These are phyloP conservation scores for Zosterops pallidus DNA, from an alignment of 2,113 vertebrate genomes.

Conservation along the genomic window DNA sequence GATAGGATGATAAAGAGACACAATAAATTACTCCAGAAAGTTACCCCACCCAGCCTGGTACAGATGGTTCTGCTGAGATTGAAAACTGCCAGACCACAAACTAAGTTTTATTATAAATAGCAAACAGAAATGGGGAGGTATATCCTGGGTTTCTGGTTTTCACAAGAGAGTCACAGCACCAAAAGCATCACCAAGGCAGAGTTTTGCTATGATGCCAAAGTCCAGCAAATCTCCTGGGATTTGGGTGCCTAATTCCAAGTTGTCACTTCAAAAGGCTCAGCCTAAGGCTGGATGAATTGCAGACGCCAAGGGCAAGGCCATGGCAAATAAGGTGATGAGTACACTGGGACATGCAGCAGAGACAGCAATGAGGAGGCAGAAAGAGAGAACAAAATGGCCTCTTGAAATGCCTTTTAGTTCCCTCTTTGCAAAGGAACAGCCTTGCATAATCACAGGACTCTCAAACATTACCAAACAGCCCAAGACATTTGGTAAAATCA, in stretches of 20 bases:
- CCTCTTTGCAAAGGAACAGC: not conserved
- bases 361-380: not conserved
- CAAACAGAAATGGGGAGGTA: not conserved
- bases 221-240: not conserved
- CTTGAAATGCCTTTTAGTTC: not conserved
- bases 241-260: not conserved
- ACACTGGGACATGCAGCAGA: rapidly evolving
- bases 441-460: not conserved
- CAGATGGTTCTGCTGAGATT: not conserved
- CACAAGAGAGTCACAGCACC: not conserved
- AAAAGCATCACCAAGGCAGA: not conserved
- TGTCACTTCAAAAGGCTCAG: not conserved
- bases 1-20: not conserved
- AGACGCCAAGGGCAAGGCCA: not conserved
- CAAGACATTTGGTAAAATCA: not conserved
- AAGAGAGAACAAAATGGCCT: not conserved
- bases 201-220: not conserved
- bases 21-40: not conserved
- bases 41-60: not conserved
- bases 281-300: not conserved
- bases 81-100: not conserved
- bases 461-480: not conserved
- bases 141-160: not conserved
- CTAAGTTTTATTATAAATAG: not conserved
- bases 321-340: rapidly evolving